Base-by-base conservation (phyloP, 2,113 vertebrate genomes). In the Melospiza georgiana region DNA sequence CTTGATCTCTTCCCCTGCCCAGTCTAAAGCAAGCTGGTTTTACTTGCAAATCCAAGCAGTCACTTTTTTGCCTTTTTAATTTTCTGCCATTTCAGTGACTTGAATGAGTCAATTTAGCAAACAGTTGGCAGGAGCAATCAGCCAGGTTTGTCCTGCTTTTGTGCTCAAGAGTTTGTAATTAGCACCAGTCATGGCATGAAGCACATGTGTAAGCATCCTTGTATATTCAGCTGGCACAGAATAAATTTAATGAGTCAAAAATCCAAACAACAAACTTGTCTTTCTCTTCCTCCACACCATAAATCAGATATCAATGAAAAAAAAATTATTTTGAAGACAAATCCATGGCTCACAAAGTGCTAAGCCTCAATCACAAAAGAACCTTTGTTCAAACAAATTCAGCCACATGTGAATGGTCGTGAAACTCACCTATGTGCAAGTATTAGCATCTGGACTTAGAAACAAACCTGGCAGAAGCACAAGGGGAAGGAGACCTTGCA, bases 401-500 rank as follows among this genome's bases (percentile, higher is more conserved):
- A 91, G 83, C 33, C 67, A 75, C 16, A 41, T 21, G 9, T 80
- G 82, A 81, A 74, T 23, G 18, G 68, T 73, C n/a, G 14, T 78
- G 87, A 94, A 93, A 89, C 8, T 63, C 52, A 89, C 61, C 79
- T 89, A 52, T 35, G 57, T 41, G 43, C 62, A 94, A 94, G 51
- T 63, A 88, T 57, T 93, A 91, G 89, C 82, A 96, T 81, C 90
- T 88, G 87, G 84, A 59, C 61, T 92, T 87, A 78, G 88, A 92
- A 93, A 59, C 39, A 95, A 41, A 22, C 21, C 44, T 46, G 39
- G 54, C 28, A 25, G 62, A 80, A 84, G 68, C 37, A 91, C 59
- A 90, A 87, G 18, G 19, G 52, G 33, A 92, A 86, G 30, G 52
- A 90, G 43, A 94, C 30, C 39, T 63, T 71, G 37, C 24, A 71